Evolutionary conservation across 2,888 invertebrate genomes (phyloP), one percentile per base, ranked within the genome.

Genomic region (Lasioglossum figueresi): DNA sequence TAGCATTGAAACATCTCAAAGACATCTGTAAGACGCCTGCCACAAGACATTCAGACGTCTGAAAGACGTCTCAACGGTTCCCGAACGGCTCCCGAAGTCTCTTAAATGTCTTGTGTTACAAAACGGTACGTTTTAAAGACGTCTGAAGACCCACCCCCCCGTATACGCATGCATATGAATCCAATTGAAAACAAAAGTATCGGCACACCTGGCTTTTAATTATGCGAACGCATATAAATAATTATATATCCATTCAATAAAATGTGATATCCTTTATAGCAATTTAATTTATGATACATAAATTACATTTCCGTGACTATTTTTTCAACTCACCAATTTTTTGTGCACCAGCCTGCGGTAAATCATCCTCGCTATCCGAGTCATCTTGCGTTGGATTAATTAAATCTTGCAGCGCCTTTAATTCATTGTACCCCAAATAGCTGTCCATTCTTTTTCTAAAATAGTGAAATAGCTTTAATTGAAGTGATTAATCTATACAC

Each of bases 311-410:
- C 19, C 31, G 63, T 2, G 16, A 31, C 27, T 52, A n/a, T 70
- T 27, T 14, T 31, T 4, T 40, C 16, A 34, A 86, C 86, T 88
- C 80, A 94, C 95, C 93, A 72, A 93, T 86, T 90, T 94, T 93
- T 63, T 87, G 88, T 19, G 91, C 89, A 19, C 91, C 93, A 37
- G 91, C 91, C 86, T 95, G 95, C 31, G 92, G 90, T 74, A 94
- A 86, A 88, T 93, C 93, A 43, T 93, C 93, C 27, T 94, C 93
- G 0, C 94, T 94, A 79, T 95, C 94, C 40, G 92, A 93, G 84
- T 91, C 91, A 14, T 93, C 92, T 6, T 92, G 89, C 14, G 94
- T 93, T 6, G 92, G 90, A 27, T 77, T 76, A 40, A 95, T 84
- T 80, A 95, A 91, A 81, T 92, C 80, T 79, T 94, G 93, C 31